Evolutionary conservation across 2,888 invertebrate species (phyloP).

Genomic region (Lasius platythorax): DNA sequence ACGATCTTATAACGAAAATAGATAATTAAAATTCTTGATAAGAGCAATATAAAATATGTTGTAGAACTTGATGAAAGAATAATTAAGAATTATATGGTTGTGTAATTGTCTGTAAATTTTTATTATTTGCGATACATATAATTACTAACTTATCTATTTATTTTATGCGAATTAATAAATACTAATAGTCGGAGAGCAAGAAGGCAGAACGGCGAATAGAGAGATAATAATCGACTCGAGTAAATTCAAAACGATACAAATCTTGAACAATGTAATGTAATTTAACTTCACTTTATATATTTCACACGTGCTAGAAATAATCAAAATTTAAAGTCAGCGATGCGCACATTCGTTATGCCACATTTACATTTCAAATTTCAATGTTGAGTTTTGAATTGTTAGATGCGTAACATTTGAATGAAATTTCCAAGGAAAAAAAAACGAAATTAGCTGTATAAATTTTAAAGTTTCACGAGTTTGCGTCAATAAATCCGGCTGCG

Average conservation of each 20-base stretch:
- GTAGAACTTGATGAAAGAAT: neutral
- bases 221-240: neutral
- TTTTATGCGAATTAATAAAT: neutral
- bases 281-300: neutral
- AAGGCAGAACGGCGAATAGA: neutral
- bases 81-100: neutral
- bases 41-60: neutral
- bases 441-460: neutral
- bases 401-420: neutral
- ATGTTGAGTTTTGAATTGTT: neutral
- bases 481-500: neutral
- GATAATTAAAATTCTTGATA: neutral
- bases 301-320: neutral
- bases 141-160: neutral
- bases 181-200: neutral
- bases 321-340: neutral
- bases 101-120: neutral
- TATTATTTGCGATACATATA: neutral
- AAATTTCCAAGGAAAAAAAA: neutral
- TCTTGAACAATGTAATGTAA: neutral
- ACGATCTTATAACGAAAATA: neutral
- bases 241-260: conserved; percentile 13
- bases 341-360: neutral
- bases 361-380: neutral
- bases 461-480: neutral